Percentiles rank a stretch among this genome's conserved stretches.
Evolutionary conservation across 2,797 vertebrate genomes (phyloP).

Genomic region (Cyclura pinguis): DNA sequence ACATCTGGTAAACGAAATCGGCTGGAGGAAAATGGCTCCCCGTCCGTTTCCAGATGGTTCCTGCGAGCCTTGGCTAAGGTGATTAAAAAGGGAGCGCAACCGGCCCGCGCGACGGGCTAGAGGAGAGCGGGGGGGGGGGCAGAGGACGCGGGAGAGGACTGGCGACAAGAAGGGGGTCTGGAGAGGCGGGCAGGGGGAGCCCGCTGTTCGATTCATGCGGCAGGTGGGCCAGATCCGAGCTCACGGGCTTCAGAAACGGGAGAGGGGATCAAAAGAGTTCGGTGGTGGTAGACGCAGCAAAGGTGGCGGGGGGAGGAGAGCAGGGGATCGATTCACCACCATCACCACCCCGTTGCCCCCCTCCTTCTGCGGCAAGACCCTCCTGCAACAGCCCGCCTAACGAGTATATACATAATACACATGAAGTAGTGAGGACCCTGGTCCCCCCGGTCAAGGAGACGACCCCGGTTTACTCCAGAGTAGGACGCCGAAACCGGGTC

Average conservation of each 20-base stretch:
- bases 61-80: neutral
- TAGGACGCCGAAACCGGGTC: slow-evolving; percentile 7
- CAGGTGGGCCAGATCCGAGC: neutral
- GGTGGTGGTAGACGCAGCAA: neutral
- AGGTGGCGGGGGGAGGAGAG: too few species aligned
- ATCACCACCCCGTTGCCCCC: too few species aligned
- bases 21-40: slow-evolving; percentile 16
- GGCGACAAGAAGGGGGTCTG: neutral
- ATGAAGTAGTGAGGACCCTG: too few species aligned
- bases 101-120: neutral
- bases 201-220: slow-evolving; percentile 26
- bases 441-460: too few species aligned
- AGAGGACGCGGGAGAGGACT: too few species aligned
- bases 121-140: neutral
- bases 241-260: fast-evolving
- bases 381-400: neutral
- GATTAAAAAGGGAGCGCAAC: slow-evolving; percentile 3
- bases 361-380: neutral
- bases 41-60: neutral
- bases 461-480: neutral
- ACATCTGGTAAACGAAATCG: neutral
- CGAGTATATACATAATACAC: too few species aligned
- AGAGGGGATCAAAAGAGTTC: too few species aligned
- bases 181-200: neutral
- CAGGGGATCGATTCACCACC: fast-evolving